These are phyloP conservation scores for Aleiodes alternator DNA, from an alignment of 2,888 invertebrate species.

Conservation along the genomic window DNA sequence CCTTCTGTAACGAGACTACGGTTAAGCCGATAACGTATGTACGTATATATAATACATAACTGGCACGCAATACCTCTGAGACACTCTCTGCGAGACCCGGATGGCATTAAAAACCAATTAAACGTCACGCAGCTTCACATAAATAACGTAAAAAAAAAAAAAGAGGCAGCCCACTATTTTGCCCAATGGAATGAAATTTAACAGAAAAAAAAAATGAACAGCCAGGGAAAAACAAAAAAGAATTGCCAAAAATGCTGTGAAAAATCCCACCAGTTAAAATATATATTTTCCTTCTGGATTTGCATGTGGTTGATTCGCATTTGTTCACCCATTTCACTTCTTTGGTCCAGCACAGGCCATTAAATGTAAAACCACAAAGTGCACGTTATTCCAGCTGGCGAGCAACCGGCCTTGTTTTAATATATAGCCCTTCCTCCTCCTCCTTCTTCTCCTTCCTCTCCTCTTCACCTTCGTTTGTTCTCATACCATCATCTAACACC, in stretches of 20 bases:
- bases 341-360: conserved; percentile 32
- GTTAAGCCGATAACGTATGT: conserved; percentile 35
- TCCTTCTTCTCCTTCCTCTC: background rate
- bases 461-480: conserved; percentile 1
- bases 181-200: background rate
- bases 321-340: conserved; percentile 34
- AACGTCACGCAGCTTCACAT: conserved; percentile 31
- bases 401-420: conserved; percentile 34
- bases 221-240: background rate
- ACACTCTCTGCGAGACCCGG: conserved; percentile 30
- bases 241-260: background rate
- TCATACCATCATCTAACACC: conserved; percentile 2
- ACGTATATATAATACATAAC: conserved; percentile 22
- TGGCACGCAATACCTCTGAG: conserved; percentile 29
- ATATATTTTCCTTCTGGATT: conserved; percentile 45
- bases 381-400: conserved; percentile 42
- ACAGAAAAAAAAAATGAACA: background rate
- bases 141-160: conserved; percentile 23
- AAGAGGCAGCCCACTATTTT: background rate
- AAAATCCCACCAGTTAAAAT: conserved; percentile 14
- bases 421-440: conserved; percentile 25
- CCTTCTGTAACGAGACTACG: conserved; percentile 28
- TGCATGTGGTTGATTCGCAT: conserved; percentile 37
- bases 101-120: conserved; percentile 45
- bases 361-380: conserved; percentile 40